Percentiles rank a stretch among this genome's conserved stretches.
These are phyloP conservation scores for Ceratoteleas bidentatus DNA, from an alignment of 1,140 invertebrate species.

Conservation along the genomic window DNA sequence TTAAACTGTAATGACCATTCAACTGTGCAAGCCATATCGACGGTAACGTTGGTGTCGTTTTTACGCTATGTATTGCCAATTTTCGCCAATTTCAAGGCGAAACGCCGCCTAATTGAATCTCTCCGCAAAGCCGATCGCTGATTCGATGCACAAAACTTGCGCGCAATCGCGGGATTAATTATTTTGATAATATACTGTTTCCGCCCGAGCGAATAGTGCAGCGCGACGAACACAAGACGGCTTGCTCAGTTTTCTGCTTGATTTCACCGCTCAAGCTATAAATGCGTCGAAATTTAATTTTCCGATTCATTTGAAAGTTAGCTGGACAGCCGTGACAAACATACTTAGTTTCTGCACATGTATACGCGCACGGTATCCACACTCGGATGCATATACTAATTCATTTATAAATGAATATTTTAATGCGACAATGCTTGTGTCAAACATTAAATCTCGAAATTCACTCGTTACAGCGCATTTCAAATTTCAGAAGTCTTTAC, in stretches of 20 bases:
- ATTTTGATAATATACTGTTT: slow-evolving; percentile 5
- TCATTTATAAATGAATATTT: background rate
- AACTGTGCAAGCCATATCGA: background rate
- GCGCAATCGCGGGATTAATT: background rate
- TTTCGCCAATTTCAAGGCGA: background rate
- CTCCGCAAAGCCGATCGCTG: too few species aligned
- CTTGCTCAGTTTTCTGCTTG: slow-evolving; percentile 21
- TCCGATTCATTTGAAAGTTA: slow-evolving; percentile 52
- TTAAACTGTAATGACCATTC: slow-evolving; percentile 18
- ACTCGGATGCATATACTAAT: background rate
- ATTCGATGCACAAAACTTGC: background rate
- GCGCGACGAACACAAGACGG: slow-evolving; percentile 19
- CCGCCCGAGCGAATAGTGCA: background rate
- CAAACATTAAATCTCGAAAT: too few species aligned
- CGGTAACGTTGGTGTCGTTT: background rate
- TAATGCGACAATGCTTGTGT: background rate
- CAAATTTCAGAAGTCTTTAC: too few species aligned
- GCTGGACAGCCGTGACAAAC: slow-evolving; percentile 38
- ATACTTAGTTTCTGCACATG: slow-evolving; percentile 26
- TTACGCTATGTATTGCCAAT: background rate
- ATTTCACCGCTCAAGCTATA: slow-evolving; percentile 36
- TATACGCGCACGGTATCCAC: slow-evolving; percentile 6
- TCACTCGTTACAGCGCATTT: too few species aligned
- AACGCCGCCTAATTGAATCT: too few species aligned
- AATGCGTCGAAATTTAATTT: slow-evolving; percentile 52